Evolutionary conservation across 2,113 vertebrate species (phyloP), one percentile per base, ranked within the genome.

Genomic region (Typhlomys cinereus): DNA sequence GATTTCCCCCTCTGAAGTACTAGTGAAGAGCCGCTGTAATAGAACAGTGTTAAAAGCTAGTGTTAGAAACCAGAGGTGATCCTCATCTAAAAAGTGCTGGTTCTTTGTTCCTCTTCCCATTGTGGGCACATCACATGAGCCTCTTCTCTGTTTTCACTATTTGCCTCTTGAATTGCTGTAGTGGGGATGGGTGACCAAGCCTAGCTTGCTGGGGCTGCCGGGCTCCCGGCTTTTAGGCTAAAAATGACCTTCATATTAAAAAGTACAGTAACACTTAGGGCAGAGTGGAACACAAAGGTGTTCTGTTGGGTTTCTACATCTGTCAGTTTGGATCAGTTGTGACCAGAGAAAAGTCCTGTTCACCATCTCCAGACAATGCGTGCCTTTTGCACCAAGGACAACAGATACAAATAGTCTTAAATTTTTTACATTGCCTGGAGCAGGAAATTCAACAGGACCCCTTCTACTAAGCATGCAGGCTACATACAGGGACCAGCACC

Each of bases 401-500:
- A 52, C 64, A 9, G 44, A 64, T 23, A 50, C 29, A 27, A 62
- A 70, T 10, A 8, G 23, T 59, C 48, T 69, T 36, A 57, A 39
- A 70, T 7, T 59, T 82, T 48, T 34, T 5, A 67, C 57, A 67
- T 17, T 48, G n/a, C 27, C 64, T 62, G n/a, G 62, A 48, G 70
- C 75, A 48, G 44, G 34, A 41, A 36, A 21, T 21, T 18, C 82
- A 70, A 57, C 44, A 74, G 36, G 5, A 27, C 7, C 0, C 1
- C 10, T 7, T 85, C n/a, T 59, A 34, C 48, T 7, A 0, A 2
- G 8, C 61, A 31, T 14, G 10, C 23, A 12, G 0, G 46, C 17
- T 31, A 27, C 17, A 2, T 0, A 9, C 12, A n/a, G 11, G 23
- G 6, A 41, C 25, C 7, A 17, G 73, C 18, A 44, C 44, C 48